Percentiles rank a stretch among this genome's conserved stretches.
These are phyloP conservation scores for Piprites chloris DNA, from an alignment of 2,113 vertebrate genomes.

Conservation along the genomic window DNA sequence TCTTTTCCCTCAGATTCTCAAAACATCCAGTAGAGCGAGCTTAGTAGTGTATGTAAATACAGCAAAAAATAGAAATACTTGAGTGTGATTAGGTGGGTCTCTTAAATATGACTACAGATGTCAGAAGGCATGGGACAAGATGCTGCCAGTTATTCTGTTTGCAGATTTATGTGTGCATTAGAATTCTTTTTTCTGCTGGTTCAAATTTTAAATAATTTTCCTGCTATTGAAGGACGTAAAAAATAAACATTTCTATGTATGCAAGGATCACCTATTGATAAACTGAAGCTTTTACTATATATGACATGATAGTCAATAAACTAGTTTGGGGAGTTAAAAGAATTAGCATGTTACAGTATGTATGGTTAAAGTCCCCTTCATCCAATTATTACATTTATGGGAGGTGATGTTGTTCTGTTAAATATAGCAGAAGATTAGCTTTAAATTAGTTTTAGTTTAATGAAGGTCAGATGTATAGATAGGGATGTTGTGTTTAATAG, in stretches of 20 bases:
- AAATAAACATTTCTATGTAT: not conserved
- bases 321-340: conserved; percentile 4
- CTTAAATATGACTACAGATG: not conserved
- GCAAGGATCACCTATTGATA: not conserved
- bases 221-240: not conserved
- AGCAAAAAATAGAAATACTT: not conserved
- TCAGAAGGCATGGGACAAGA: not conserved
- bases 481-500: not conserved
- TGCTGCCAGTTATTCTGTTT: conserved; percentile 28
- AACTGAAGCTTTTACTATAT: not conserved
- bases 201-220: not conserved
- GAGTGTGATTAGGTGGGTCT: not conserved
- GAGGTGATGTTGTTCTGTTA: not conserved
- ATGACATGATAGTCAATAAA: not conserved
- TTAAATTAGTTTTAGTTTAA: conserved; percentile 36
- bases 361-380: not conserved
- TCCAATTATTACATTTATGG: not conserved
- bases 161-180: not conserved
- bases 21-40: not conserved
- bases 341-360: not conserved
- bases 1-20: not conserved
- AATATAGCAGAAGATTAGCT: conserved; percentile 9
- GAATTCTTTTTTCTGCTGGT: not conserved
- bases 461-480: not conserved
- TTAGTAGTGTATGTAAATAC: not conserved